Evolutionary conservation across 1,140 invertebrate genomes (phyloP).

Genomic region (Subanguina moxae): DNA sequence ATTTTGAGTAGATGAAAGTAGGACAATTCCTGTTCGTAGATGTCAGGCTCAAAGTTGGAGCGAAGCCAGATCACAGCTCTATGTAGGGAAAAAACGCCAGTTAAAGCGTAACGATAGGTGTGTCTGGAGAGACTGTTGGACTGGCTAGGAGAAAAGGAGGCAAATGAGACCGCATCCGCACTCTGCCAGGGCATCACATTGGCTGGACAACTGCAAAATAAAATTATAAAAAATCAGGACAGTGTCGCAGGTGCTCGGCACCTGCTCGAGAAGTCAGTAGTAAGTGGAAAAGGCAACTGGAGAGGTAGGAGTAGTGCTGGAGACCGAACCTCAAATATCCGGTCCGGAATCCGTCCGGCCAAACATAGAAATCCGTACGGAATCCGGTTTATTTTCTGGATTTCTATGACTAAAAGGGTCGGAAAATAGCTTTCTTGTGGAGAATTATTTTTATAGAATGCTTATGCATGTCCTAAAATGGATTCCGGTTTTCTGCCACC

Average conservation of each 20-base stretch:
- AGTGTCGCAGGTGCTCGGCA: constrained; percentile 53
- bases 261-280: too few species aligned
- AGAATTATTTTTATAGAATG: too few species aligned
- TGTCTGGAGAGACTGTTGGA: constrained; percentile 61
- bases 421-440: too few species aligned
- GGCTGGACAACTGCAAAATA: constrained; percentile 36
- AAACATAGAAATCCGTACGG: too few species aligned
- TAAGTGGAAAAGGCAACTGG: too few species aligned
- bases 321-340: too few species aligned
- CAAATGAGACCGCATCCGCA: constrained; percentile 45
- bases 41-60: constrained; percentile 60
- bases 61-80: constrained; percentile 41
- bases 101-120: constrained; percentile 33
- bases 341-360: too few species aligned
- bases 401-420: too few species aligned
- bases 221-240: constrained; percentile 63
- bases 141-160: constrained; percentile 36
- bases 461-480: too few species aligned
- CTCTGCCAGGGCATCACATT: constrained; percentile 42
- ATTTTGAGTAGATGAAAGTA: constrained; percentile 61
- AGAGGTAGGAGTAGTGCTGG: too few species aligned
- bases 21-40: constrained; percentile 55
- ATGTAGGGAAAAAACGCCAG: constrained; percentile 44
- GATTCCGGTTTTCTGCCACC: too few species aligned
- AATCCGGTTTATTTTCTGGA: too few species aligned